These are phyloP conservation scores for Paraplagusia blochii DNA, from an alignment of 2,113 vertebrate genomes.

Conservation along the genomic window DNA sequence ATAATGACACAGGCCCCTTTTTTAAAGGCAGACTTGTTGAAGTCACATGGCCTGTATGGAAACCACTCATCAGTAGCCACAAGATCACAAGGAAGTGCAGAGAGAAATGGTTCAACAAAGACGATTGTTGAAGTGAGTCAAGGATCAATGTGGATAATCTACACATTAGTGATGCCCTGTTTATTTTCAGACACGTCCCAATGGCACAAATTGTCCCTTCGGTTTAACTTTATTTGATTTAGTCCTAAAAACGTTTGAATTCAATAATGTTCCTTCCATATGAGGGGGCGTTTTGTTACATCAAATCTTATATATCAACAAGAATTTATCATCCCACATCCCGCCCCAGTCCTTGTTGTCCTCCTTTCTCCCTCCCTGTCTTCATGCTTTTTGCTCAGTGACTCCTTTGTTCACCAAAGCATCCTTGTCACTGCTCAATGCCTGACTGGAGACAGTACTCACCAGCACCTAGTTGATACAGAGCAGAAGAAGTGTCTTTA, in stretches of 20 bases:
- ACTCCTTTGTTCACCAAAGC: slow-evolving; percentile 70
- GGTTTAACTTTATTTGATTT: slow-evolving; percentile 4
- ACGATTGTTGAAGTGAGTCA: slow-evolving; percentile 37
- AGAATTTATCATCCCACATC: slow-evolving; percentile 36
- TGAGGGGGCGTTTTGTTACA: slow-evolving; percentile 14
- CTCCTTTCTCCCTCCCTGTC: slow-evolving; percentile 41
- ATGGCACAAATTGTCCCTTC: slow-evolving; percentile 18
- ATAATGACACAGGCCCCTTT: slow-evolving; percentile 48
- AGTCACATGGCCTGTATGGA: slow-evolving; percentile 65
- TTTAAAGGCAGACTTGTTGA: slow-evolving; percentile 26
- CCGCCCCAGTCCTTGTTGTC: slow-evolving; percentile 34
- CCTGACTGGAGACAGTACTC: slow-evolving; percentile 70
- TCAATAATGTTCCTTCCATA: slow-evolving; percentile 5
- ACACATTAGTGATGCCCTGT: slow-evolving; percentile 34
- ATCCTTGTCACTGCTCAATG: slow-evolving; percentile 62
- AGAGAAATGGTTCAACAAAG: slow-evolving; percentile 33
- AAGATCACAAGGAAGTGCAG: slow-evolving; percentile 56
- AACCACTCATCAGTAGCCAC: slow-evolving; percentile 54
- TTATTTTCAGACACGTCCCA: slow-evolving; percentile 27
- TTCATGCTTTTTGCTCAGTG: slow-evolving; percentile 64
- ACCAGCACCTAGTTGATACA: slow-evolving; percentile 51
- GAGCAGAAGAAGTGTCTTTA: slow-evolving; percentile 34
- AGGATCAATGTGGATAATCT: slow-evolving; percentile 47
- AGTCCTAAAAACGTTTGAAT: slow-evolving; percentile 7
- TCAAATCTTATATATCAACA: slow-evolving; percentile 31